Conservation (phyloP, 2,797 vertebrate genomes). For the Poecilia gillii region DNA sequence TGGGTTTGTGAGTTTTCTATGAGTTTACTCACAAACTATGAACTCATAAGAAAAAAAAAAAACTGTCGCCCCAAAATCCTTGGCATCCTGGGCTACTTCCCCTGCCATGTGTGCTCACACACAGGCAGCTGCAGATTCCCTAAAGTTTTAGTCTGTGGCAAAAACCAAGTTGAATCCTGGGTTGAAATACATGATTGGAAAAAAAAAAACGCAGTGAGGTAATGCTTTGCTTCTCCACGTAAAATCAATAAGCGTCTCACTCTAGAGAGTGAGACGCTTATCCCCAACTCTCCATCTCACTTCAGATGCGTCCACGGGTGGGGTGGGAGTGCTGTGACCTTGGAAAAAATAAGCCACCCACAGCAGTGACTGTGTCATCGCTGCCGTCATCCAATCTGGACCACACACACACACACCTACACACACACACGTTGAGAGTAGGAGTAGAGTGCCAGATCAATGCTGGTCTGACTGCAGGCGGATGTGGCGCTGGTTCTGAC, state of each 20-base stretch:
- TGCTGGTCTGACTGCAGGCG: slow-evolving; percentile 62
- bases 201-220: background rate
- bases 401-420: slow-evolving; percentile 56
- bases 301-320: slow-evolving; percentile 60
- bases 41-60: too few relatives aligned
- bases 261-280: too few relatives aligned
- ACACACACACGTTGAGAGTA: slow-evolving; percentile 47
- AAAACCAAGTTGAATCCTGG: background rate
- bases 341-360: slow-evolving; percentile 79
- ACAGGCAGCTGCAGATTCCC: background rate
- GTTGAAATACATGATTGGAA: background rate
- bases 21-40: too few relatives aligned
- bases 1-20: too few relatives aligned
- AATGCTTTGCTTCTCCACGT: slow-evolving; percentile 14
- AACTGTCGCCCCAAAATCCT: too few relatives aligned
- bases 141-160: background rate
- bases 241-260: slow-evolving; percentile 44
- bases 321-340: slow-evolving; percentile 75
- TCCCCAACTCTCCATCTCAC: slow-evolving; percentile 64
- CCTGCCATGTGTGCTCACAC: background rate
- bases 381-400: slow-evolving; percentile 75
- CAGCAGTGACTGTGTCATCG: slow-evolving; percentile 73
- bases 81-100: too few relatives aligned
- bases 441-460: slow-evolving; percentile 71
- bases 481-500: slow-evolving; percentile 63